phyloP scores from a whole-genome alignment of 2,797 vertebrate genomes.

The Neosilurus hyrtlii region DNA sequence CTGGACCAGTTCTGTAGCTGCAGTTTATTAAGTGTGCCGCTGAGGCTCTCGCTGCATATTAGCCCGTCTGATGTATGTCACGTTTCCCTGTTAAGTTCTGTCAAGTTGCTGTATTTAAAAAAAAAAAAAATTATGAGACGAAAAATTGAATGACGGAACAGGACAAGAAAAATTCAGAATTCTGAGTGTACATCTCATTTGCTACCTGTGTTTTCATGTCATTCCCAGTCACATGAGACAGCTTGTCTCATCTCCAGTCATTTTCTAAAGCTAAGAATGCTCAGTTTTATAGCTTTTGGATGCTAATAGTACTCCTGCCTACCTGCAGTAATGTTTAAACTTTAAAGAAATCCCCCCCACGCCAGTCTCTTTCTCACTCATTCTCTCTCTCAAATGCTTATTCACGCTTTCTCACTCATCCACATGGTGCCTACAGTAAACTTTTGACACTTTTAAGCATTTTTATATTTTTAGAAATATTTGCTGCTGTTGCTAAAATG shows the following conservation, averaged over 20 bases:
- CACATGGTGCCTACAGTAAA: neutral
- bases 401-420: neutral
- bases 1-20: conserved; percentile 22
- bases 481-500: neutral
- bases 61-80: conserved; percentile 9
- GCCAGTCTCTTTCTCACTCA: neutral
- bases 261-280: neutral
- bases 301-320: neutral
- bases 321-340: neutral
- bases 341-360: neutral
- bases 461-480: neutral
- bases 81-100: neutral
- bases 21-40: conserved; percentile 42
- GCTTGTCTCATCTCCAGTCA: neutral
- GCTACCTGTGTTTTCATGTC: neutral
- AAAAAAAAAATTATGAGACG: neutral
- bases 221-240: neutral
- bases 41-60: conserved; percentile 17
- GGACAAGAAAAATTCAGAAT: neutral
- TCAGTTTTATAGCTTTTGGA: neutral
- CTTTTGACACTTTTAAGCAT: neutral
- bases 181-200: neutral
- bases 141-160: neutral
- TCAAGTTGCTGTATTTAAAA: no score
- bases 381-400: neutral